Percentiles rank a stretch among this genome's conserved stretches.
Conservation (phyloP, 2,113 vertebrate genomes). For the Hyperopisus bebe region DNA sequence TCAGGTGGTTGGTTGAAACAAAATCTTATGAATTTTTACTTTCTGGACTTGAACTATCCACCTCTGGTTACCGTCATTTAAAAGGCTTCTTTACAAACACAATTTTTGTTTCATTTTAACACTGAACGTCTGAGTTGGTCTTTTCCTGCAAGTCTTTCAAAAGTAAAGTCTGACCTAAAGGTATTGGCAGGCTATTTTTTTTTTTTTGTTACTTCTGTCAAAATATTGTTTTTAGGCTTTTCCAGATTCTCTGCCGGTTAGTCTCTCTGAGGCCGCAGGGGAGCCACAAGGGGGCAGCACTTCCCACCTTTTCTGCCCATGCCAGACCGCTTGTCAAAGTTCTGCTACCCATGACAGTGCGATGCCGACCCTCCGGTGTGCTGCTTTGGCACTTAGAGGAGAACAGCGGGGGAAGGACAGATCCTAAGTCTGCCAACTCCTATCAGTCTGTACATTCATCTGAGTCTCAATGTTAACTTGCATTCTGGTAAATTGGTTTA, state of each 20-base stretch:
- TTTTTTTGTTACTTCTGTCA: neutral
- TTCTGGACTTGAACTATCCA: neutral
- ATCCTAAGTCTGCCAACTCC: neutral
- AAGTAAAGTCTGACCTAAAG: neutral
- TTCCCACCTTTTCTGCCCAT: neutral
- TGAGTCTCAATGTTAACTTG: neutral
- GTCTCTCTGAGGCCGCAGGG: neutral
- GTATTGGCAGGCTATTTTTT: neutral
- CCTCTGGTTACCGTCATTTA: neutral
- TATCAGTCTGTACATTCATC: neutral
- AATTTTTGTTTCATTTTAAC: neutral
- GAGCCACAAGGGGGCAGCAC: neutral
- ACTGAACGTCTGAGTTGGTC: neutral
- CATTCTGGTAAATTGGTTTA: neutral
- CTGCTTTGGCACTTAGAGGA: neutral
- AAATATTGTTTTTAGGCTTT: neutral
- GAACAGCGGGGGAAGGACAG: neutral
- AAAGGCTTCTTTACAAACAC: neutral
- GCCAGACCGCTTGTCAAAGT: neutral
- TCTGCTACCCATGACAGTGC: neutral
- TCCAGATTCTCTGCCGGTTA: neutral
- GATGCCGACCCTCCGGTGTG: neutral
- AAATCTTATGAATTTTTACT: neutral
- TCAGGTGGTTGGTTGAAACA: neutral
- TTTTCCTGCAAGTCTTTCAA: neutral